Percentiles rank a stretch among this genome's conserved stretches.
phyloP scores from a whole-genome alignment of 1,140 invertebrate genomes.

The Drosophila arizonae region DNA sequence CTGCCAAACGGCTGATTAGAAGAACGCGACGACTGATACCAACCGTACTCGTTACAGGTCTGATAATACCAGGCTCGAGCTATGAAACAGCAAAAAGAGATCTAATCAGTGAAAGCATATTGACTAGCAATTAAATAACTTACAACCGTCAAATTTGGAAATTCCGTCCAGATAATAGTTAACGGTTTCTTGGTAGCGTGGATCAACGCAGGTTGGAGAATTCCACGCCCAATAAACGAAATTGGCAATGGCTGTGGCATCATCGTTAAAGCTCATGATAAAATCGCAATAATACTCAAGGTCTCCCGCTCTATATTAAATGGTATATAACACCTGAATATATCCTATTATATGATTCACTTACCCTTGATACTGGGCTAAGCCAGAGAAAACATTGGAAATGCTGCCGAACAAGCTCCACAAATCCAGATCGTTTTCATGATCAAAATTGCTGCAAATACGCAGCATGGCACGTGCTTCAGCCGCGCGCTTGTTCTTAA shows the following conservation, averaged over 20 bases:
- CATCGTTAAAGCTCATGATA: constrained; percentile 55
- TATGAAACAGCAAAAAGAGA: constrained; percentile 4
- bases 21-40: constrained; percentile 89
- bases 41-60: constrained; percentile 93
- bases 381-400: constrained; percentile 67
- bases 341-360: background rate
- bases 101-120: background rate
- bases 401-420: constrained; percentile 73
- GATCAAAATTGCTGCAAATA: constrained; percentile 76
- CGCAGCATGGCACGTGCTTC: constrained; percentile 76
- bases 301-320: constrained; percentile 46
- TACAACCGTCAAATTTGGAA: constrained; percentile 50
- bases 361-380: constrained; percentile 73
- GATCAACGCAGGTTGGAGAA: constrained; percentile 55
- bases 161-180: constrained; percentile 56
- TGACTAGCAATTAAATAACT: constrained; percentile 14
- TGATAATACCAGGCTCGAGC: constrained; percentile 91
- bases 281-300: constrained; percentile 59
- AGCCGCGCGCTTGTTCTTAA: constrained; percentile 60
- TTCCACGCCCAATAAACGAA: constrained; percentile 57
- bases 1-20: constrained; percentile 87
- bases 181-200: constrained; percentile 52
- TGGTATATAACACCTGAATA: background rate
- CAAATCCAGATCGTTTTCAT: constrained; percentile 71
- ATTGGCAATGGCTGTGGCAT: constrained; percentile 66